A percentile compares a stretch with the other conserved stretches of the same genome.
Evolutionary conservation across 2,888 invertebrate species (phyloP).

Genomic region (Gandaritis pyraliata): DNA sequence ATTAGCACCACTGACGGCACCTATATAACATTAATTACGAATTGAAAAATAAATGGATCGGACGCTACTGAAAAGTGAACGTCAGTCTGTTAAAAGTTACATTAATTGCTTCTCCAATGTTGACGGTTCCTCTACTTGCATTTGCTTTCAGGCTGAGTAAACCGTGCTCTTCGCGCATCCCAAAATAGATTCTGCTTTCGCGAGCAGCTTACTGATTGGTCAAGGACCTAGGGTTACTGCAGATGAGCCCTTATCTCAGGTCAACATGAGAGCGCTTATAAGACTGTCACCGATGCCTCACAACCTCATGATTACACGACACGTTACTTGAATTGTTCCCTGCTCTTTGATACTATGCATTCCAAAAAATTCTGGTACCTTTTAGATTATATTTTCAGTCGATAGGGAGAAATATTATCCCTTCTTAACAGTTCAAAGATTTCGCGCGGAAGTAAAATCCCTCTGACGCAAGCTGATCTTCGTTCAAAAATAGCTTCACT

Average conservation of each 20-base stretch:
- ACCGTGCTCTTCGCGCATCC: neutral
- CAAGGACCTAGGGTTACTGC: slow-evolving; percentile 4
- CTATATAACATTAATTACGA: too few species aligned
- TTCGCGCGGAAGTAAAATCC: slow-evolving; percentile 14
- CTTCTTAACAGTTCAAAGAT: slow-evolving; percentile 15
- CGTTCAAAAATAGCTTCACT: slow-evolving; percentile 20
- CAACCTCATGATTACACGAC: neutral
- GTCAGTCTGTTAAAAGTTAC: too few species aligned
- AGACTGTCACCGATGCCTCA: neutral
- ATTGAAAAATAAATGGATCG: too few species aligned
- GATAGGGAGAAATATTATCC: slow-evolving; percentile 6
- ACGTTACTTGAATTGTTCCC: neutral
- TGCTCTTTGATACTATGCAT: neutral
- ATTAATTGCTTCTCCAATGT: neutral
- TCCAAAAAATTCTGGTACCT: neutral
- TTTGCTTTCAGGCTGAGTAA: too few species aligned
- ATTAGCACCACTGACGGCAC: too few species aligned
- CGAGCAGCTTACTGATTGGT: neutral
- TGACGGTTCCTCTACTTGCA: neutral
- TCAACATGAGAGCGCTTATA: neutral
- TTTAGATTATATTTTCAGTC: neutral
- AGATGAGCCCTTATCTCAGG: neutral
- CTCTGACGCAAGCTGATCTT: slow-evolving; percentile 23
- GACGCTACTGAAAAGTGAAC: too few species aligned
- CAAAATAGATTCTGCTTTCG: slow-evolving; percentile 5